These are phyloP conservation scores for Gonocerus acuteangulatus DNA, from an alignment of 2,888 invertebrate genomes.

Conservation along the genomic window DNA sequence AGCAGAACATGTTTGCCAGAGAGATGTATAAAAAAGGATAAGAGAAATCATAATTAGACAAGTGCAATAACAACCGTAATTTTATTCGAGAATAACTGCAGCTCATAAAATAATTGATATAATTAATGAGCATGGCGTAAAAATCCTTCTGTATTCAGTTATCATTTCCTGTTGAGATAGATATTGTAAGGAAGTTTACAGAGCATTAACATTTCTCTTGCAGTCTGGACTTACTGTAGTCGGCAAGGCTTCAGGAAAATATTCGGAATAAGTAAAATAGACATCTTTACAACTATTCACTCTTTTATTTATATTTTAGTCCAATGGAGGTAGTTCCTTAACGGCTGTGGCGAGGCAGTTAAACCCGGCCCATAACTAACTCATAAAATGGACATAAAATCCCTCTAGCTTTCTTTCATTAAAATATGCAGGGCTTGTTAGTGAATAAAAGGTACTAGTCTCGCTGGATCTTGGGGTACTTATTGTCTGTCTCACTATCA, in stretches of 20 bases:
- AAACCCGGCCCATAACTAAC: background rate
- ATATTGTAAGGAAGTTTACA: too few relatives aligned
- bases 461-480: background rate
- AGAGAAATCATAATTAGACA: too few relatives aligned
- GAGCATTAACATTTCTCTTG: too few relatives aligned
- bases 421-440: conserved; percentile 1
- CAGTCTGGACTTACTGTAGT: too few relatives aligned
- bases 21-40: too few relatives aligned
- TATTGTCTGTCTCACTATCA: background rate
- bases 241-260: background rate
- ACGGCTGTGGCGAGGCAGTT: background rate
- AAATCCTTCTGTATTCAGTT: too few relatives aligned
- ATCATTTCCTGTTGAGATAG: too few relatives aligned
- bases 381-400: conserved; percentile 1
- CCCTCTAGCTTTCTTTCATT: background rate
- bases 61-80: too few relatives aligned
- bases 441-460: background rate
- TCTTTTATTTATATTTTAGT: background rate
- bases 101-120: too few relatives aligned
- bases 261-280: background rate
- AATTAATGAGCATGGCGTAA: too few relatives aligned
- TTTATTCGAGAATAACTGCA: too few relatives aligned
- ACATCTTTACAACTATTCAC: background rate
- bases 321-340: background rate
- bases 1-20: too few relatives aligned